These are phyloP conservation scores for Arenaria interpres DNA, from an alignment of 2,113 vertebrate species.

Conservation along the genomic window DNA sequence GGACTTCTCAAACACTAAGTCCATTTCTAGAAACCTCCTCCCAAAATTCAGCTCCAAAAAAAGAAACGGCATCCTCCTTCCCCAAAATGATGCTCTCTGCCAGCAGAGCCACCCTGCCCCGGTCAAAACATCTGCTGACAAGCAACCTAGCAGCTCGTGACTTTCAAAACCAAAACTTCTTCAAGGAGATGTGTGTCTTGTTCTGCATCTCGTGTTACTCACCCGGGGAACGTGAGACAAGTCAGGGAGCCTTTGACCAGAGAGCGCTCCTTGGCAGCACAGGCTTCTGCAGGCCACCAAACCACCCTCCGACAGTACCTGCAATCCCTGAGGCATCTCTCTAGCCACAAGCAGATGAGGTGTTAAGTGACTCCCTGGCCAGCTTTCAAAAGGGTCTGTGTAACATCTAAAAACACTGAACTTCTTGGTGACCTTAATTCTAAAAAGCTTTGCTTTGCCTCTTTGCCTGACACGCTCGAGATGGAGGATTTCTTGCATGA, in stretches of 20 bases:
- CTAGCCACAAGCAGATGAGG: neutral
- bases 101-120: neutral
- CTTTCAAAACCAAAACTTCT: neutral
- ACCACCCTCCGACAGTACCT: accelerated
- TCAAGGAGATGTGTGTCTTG: accelerated
- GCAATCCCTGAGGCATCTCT: neutral
- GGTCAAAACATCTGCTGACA: neutral
- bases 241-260: neutral
- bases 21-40: neutral
- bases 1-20: neutral
- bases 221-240: accelerated
- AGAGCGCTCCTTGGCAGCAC: neutral
- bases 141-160: neutral
- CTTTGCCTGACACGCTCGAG: accelerated
- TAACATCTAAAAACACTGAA: neutral
- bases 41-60: neutral
- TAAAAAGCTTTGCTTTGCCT: neutral
- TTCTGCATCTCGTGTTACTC: neutral
- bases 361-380: neutral
- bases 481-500: neutral
- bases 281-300: neutral
- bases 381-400: neutral
- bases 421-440: neutral
- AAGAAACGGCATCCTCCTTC: accelerated
- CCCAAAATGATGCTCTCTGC: accelerated